Evolutionary conservation across 2,888 invertebrate species (phyloP).

Genomic region (Thereva unica): DNA sequence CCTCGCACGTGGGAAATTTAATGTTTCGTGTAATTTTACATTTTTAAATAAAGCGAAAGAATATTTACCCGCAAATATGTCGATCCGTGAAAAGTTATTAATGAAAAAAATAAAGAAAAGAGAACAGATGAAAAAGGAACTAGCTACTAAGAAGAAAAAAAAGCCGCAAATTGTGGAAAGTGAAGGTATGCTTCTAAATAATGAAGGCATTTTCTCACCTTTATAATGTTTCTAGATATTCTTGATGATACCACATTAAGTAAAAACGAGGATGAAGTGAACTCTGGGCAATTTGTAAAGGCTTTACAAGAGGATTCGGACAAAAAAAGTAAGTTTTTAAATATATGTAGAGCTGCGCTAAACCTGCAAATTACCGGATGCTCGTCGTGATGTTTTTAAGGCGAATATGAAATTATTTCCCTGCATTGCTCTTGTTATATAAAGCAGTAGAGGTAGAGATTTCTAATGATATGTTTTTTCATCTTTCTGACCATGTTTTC

Average conservation of each 20-base stretch:
- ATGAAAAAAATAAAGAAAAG: conserved; percentile 78
- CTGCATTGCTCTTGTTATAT: conserved; percentile 41
- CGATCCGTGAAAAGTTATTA: conserved; percentile 67
- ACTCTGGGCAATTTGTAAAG: conserved; percentile 33
- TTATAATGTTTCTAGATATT: no score
- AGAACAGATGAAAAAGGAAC: conserved; percentile 71
- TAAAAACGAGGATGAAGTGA: conserved; percentile 9
- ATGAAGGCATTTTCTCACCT: no score
- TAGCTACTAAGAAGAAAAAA: conserved; percentile 65
- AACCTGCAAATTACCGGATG: no score
- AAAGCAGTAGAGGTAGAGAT: conserved; percentile 10
- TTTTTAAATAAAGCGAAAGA: not conserved
- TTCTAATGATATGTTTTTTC: conserved; percentile 5
- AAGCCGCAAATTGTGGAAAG: conserved; percentile 34
- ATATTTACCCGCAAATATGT: conserved; percentile 49
- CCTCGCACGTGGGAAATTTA: conserved; percentile 19
- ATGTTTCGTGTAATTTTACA: not conserved
- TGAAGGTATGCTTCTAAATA: not conserved
- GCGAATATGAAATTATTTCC: conserved; percentile 65
- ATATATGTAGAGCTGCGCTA: no score
- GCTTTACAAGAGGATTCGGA: not conserved
- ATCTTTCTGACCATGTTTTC: not conserved
- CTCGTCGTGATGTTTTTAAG: conserved; percentile 63
- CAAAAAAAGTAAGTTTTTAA: conserved; percentile 1
- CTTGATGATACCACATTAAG: not conserved